These are phyloP conservation scores for Magallana ariakensis DNA, from an alignment of 1,140 invertebrate species.

Conservation along the genomic window DNA sequence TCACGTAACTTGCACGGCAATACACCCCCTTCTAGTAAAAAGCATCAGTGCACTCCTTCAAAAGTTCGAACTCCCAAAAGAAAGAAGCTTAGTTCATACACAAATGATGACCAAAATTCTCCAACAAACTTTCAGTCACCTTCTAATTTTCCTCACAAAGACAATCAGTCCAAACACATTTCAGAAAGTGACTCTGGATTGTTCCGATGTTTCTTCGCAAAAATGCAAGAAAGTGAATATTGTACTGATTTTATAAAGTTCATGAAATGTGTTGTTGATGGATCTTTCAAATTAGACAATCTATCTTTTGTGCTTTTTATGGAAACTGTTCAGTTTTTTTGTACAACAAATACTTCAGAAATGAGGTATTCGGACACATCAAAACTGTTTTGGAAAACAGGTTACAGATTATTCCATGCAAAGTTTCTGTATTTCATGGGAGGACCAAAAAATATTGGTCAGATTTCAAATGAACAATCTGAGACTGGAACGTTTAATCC, in stretches of 20 bases:
- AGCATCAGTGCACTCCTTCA: too few species aligned
- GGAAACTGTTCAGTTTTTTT: constrained; percentile 45
- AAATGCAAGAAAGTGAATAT: too few species aligned
- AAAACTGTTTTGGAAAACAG: constrained; percentile 51
- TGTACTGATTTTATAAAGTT: constrained; percentile 29
- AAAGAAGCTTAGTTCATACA: too few species aligned
- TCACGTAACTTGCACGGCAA: too few species aligned
- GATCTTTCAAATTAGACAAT: constrained; percentile 45
- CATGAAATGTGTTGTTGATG: constrained; percentile 6
- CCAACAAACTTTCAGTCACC: too few species aligned
- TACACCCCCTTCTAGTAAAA: too few species aligned
- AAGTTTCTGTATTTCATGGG: constrained; percentile 52
- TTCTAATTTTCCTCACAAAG: too few species aligned
- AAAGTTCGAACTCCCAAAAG: too few species aligned
- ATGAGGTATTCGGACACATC: constrained; percentile 42
- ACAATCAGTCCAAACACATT: too few species aligned
- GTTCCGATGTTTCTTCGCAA: too few species aligned
- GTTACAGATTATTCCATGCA: constrained; percentile 45
- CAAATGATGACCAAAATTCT: too few species aligned
- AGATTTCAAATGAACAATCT: neutral
- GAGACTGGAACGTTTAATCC: neutral
- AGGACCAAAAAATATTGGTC: constrained; percentile 40
- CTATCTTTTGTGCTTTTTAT: constrained; percentile 51
- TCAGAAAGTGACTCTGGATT: too few species aligned
- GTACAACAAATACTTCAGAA: neutral